Base-by-base conservation (phyloP, 2,113 vertebrate species). In the Pogonocichla stellata region DNA sequence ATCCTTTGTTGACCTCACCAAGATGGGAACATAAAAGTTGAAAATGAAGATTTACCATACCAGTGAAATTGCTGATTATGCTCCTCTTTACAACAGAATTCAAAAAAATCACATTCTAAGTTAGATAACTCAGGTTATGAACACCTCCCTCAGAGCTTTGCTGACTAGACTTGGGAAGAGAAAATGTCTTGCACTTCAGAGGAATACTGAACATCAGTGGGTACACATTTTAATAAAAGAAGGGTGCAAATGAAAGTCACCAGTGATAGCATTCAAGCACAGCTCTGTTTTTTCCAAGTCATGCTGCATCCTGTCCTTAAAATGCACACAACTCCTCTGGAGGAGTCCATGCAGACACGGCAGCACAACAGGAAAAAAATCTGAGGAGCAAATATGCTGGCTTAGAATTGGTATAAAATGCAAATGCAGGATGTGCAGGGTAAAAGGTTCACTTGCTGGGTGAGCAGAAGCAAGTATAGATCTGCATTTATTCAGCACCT, bases 351-450 rank as follows among this genome's bases (percentile, higher is more conserved):
- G 47, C 69, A 48, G 26, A 60, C 40, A 20, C 3, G 72, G 36
- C 67, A 94, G 69, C 47, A 19, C 36, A 56, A 24, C 33, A 78
- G 43, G 42, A 71, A 80, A 43, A 45, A 61, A 12, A 50, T 8
- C 28, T 18, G 9, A 65, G 40, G 1, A 34, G 34, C 0, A 0
- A 10, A 29, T 24, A 15, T 3, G 26, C 19, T 34, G 20, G 58
- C 60, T 90, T 19, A 57, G 40, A 62, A 60, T 26, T 28, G 33
- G 43, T 17, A n/a, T 36, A 26, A 70, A 66, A 88, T 15, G 19
- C 31, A 53, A 58, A 26, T 16, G 8, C 14, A 66, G 70, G 53
- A 72, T 10, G 6, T 25, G 65, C 31, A 69, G 42, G 31, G 65
- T 8, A 15, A 57, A 43, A 70, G 24, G 12, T 19, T 36, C 11